Conservation (phyloP, 35 echinoderm and acorn worm species). For the Apostichopus californicus region DNA sequence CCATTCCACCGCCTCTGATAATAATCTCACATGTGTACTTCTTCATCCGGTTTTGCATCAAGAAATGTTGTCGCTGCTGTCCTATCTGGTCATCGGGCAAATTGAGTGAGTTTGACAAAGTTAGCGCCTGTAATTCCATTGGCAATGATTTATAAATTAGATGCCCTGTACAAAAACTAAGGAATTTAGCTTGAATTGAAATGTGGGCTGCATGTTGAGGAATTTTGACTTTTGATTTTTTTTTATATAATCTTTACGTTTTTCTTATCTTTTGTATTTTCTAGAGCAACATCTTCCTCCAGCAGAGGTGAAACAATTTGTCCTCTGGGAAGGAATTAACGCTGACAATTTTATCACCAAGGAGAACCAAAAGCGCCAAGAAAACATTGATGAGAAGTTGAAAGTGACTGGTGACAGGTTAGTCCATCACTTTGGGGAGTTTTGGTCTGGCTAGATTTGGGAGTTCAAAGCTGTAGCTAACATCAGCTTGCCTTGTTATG, state of each 20-base stretch:
- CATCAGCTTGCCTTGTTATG: no score
- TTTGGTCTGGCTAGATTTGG: neutral
- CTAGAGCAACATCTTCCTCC: constrained; percentile 80
- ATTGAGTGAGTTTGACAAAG: constrained; percentile 36
- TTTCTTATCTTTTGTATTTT: constrained; percentile 2
- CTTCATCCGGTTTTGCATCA: constrained; percentile 58
- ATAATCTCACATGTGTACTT: constrained; percentile 82
- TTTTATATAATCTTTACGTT: neutral
- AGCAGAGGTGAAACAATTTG: constrained; percentile 76
- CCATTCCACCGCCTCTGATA: constrained; percentile 85
- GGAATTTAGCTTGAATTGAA: no score
- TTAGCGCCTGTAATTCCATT: neutral
- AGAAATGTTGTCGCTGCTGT: constrained; percentile 58
- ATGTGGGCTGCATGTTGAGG: no score
- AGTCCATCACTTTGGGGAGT: neutral
- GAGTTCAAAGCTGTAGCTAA: neutral
- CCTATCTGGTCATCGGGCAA: constrained; percentile 39
- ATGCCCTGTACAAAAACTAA: no score
- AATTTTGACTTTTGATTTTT: no score
- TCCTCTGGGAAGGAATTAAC: constrained; percentile 87
- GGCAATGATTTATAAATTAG: no score
- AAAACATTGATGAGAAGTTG: constrained; percentile 82
- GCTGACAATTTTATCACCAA: constrained; percentile 80
- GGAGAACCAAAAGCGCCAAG: constrained; percentile 54
- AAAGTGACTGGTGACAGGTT: constrained; percentile 72